Conservation (phyloP, 2,797 vertebrate species). For the Lindbergichthys nudifrons region DNA sequence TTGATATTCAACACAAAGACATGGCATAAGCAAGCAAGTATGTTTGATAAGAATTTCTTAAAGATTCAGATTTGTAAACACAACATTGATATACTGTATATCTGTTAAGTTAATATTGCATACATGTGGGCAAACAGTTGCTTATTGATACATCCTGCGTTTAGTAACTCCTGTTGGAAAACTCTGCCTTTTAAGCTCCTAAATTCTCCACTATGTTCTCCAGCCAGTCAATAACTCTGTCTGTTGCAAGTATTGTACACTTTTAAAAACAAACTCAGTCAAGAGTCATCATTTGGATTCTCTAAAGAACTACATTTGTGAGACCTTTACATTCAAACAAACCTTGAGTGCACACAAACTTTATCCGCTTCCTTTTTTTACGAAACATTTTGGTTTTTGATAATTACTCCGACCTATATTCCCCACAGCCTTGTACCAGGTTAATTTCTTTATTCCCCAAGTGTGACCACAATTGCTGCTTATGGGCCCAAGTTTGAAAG, state of each 20-base stretch:
- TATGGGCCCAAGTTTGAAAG: conserved; percentile 31
- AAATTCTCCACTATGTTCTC: neutral
- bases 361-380: neutral
- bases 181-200: neutral
- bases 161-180: neutral
- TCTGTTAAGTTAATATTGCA: neutral
- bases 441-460: conserved; percentile 15
- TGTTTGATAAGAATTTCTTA: neutral
- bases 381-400: conserved; percentile 8
- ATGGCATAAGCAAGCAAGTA: neutral
- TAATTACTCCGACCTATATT: conserved; percentile 41
- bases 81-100: no score
- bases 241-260: neutral
- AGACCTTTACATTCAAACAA: conserved; percentile 5
- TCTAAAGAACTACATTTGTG: neutral
- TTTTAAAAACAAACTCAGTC: no score
- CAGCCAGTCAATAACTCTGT: neutral
- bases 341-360: neutral
- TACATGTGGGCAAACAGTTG: no score
- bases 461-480: conserved; percentile 11
- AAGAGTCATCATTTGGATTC: neutral
- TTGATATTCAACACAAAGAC: neutral
- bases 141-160: neutral
- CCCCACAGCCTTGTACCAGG: neutral
- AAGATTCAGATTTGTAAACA: neutral